Evolutionary conservation across 2,888 invertebrate species (phyloP).

Genomic region (Eupeodes latifasciatus): DNA sequence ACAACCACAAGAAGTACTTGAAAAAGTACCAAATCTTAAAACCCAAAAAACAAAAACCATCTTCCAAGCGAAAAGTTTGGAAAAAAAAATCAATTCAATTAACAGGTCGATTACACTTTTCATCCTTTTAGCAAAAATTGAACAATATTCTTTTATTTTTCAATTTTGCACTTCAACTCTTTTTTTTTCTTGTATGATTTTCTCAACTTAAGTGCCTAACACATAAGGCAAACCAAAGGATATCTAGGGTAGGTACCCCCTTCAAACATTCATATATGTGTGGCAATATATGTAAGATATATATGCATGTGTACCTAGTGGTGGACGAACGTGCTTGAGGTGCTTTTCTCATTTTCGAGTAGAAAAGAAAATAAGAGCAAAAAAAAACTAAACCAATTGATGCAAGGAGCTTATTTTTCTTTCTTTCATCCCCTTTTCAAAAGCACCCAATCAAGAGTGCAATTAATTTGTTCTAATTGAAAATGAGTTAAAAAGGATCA

Average conservation of each 20-base stretch:
- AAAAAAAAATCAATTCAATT: constrained; percentile 24
- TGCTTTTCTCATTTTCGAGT: constrained; percentile 18
- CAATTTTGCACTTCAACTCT: constrained; percentile 12
- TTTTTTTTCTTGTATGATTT: constrained; percentile 1
- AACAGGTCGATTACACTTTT: constrained; percentile 49
- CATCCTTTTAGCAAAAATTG: constrained; percentile 42
- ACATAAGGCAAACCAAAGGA: constrained; percentile 9
- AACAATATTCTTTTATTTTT: constrained; percentile 22
- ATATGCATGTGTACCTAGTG: neutral
- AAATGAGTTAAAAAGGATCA: constrained; percentile 37
- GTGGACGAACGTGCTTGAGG: constrained; percentile 40
- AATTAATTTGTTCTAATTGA: constrained; percentile 71
- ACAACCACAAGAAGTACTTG: too few relatives aligned
- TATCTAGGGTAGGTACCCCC: neutral
- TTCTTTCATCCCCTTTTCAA: constrained; percentile 8
- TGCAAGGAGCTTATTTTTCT: constrained; percentile 19
- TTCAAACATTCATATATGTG: neutral
- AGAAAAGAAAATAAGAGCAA: neutral
- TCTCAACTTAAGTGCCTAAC: constrained; percentile 16
- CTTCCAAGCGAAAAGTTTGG: neutral
- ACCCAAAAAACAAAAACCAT: neutral
- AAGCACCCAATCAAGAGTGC: constrained; percentile 55
- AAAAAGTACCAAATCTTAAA: neutral
- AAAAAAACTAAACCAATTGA: constrained; percentile 4
- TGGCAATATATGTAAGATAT: too few relatives aligned